These are phyloP conservation scores for Parambassis ranga DNA, from an alignment of 2,797 vertebrate genomes.

Conservation along the genomic window DNA sequence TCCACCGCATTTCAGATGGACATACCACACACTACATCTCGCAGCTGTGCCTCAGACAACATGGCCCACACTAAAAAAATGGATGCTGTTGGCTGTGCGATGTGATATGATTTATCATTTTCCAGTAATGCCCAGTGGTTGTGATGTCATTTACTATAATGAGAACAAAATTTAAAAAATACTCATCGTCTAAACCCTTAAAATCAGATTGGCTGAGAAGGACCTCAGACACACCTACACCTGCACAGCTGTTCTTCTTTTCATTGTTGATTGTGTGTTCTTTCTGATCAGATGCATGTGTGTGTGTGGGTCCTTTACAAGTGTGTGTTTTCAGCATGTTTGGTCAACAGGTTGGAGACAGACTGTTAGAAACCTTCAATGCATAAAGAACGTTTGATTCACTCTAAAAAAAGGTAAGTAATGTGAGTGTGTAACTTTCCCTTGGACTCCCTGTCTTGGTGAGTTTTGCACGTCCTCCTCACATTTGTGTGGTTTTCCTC, in stretches of 20 bases:
- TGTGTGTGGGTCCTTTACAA: neutral
- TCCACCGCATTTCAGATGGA: neutral
- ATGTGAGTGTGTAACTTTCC: neutral
- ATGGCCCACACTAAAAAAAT: neutral
- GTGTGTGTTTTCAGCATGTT: neutral
- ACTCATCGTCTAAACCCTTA: neutral
- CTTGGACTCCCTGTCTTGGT: neutral
- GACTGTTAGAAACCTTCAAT: no score
- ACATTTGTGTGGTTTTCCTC: constrained; percentile 23
- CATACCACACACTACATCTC: neutral
- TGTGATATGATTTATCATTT: neutral
- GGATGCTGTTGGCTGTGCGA: neutral
- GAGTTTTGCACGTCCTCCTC: neutral
- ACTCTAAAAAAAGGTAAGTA: neutral
- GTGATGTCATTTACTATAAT: neutral
- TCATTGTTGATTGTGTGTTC: no score
- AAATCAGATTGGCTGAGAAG: no score
- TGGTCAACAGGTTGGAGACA: neutral
- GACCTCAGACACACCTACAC: neutral
- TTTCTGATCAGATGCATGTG: no score
- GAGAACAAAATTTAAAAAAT: constrained; percentile 6
- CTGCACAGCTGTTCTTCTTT: no score
- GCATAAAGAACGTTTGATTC: neutral
- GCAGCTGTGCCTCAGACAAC: neutral
- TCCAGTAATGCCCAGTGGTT: constrained; percentile 4